Evolutionary conservation across 2,797 vertebrate species (phyloP).

Genomic region (Danio kyathit): DNA sequence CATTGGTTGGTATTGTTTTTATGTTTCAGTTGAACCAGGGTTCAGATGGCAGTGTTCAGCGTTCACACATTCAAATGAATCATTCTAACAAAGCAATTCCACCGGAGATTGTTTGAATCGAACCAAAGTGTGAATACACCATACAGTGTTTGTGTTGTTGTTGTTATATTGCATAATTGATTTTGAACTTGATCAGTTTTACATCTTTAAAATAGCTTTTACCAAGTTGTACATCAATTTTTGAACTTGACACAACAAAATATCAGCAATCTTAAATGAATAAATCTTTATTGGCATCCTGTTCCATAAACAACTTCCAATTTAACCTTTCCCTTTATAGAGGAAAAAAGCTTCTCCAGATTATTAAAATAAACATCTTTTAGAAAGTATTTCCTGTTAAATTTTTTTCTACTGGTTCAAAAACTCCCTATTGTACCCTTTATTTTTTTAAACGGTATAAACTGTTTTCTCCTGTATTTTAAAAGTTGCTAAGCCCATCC

Average conservation of each 20-base stretch:
- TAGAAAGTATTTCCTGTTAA: background rate
- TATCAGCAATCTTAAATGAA: background rate
- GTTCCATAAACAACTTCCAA: background rate
- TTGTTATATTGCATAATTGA: too few species aligned
- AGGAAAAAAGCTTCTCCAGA: background rate
- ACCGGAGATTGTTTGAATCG: too few species aligned
- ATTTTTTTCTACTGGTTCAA: background rate
- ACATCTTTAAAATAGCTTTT: too few species aligned
- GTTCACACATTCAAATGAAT: too few species aligned
- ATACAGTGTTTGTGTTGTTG: too few species aligned
- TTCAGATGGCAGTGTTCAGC: too few species aligned
- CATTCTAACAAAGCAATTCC: too few species aligned
- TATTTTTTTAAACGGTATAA: background rate
- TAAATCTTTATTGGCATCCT: background rate
- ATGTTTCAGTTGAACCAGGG: too few species aligned
- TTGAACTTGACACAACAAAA: background rate
- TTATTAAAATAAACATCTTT: background rate
- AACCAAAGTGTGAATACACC: too few species aligned
- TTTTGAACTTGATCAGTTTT: too few species aligned
- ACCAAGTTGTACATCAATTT: background rate
- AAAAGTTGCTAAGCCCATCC: background rate
- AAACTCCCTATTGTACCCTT: background rate
- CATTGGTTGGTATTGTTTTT: too few species aligned
- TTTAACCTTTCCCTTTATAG: background rate
- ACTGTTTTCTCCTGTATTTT: background rate